A percentile compares a stretch with the other conserved stretches of the same genome.
phyloP scores from a whole-genome alignment of 2,113 vertebrate genomes.

The Vulpes ferrilata region DNA sequence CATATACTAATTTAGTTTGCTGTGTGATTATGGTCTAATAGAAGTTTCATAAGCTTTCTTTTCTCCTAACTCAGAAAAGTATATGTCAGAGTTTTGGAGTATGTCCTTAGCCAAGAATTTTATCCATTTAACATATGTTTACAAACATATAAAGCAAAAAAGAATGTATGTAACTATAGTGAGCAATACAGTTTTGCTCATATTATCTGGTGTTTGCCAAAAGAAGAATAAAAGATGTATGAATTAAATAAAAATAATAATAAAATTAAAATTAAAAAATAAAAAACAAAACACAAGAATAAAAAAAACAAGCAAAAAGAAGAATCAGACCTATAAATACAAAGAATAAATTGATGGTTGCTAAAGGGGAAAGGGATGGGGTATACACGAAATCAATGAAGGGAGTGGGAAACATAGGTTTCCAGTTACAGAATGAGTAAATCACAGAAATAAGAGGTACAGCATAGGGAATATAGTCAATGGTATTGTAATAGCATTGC shows the following conservation, averaged over 20 bases:
- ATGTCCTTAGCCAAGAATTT: conserved; percentile 71
- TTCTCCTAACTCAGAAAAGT: conserved; percentile 66
- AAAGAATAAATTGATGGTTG: not conserved
- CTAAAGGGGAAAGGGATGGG: not conserved
- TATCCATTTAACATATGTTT: conserved; percentile 83
- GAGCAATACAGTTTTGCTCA: conserved; percentile 76
- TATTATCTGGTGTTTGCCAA: conserved; percentile 81
- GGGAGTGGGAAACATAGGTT: not conserved
- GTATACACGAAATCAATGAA: not conserved
- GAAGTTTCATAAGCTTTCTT: conserved; percentile 59
- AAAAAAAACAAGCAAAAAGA: not conserved
- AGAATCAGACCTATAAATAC: not conserved
- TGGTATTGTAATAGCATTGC: not conserved
- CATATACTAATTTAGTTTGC: conserved; percentile 68
- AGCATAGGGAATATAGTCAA: not conserved
- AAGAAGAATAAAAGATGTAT: conserved; percentile 79
- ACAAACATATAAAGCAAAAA: conserved; percentile 78
- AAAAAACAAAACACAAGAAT: not conserved
- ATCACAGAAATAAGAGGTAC: not conserved
- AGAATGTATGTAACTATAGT: conserved; percentile 74
- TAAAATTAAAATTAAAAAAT: not conserved
- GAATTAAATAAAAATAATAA: conserved; percentile 72
- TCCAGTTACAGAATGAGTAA: not conserved
- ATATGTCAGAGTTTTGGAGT: conserved; percentile 56
- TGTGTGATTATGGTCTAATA: conserved; percentile 57